Evolutionary conservation across 1,140 invertebrate genomes (phyloP).

Genomic region (Hylyphantes graminicola): DNA sequence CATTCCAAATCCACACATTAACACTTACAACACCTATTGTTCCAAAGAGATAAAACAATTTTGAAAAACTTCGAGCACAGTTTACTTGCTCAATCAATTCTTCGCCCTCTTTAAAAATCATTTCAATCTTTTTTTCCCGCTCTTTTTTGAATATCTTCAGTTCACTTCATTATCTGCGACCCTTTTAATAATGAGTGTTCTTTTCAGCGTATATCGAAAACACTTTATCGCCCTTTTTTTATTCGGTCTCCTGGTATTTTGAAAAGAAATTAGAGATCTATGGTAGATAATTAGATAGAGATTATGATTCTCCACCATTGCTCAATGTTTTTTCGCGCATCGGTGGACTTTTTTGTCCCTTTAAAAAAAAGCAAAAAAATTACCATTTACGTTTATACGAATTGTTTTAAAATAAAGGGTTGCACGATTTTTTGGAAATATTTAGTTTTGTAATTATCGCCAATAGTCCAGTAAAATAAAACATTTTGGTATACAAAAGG

Average conservation of each 20-base stretch:
- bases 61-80: too few relatives aligned
- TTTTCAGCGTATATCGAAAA: neutral
- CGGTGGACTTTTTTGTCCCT: neutral
- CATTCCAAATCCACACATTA: neutral
- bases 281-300: neutral
- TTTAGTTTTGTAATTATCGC: too few relatives aligned
- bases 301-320: neutral
- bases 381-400: too few relatives aligned
- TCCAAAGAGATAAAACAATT: neutral
- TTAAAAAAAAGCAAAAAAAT: neutral
- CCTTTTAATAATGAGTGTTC: neutral
- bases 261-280: neutral
- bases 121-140: neutral
- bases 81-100: too few relatives aligned
- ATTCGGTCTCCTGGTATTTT: neutral
- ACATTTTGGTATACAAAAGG: too few relatives aligned
- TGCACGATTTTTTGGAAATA: too few relatives aligned
- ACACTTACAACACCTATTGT: neutral
- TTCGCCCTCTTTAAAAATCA: neutral
- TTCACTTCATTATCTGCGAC: too few relatives aligned
- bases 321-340: neutral
- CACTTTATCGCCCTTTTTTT: conserved; percentile 6
- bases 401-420: too few relatives aligned
- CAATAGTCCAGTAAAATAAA: too few relatives aligned
- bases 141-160: too few relatives aligned